A percentile compares a stretch with the other conserved stretches of the same genome.
These are phyloP conservation scores for Bombus pascuorum DNA, from an alignment of 1,140 invertebrate species.

Conservation along the genomic window DNA sequence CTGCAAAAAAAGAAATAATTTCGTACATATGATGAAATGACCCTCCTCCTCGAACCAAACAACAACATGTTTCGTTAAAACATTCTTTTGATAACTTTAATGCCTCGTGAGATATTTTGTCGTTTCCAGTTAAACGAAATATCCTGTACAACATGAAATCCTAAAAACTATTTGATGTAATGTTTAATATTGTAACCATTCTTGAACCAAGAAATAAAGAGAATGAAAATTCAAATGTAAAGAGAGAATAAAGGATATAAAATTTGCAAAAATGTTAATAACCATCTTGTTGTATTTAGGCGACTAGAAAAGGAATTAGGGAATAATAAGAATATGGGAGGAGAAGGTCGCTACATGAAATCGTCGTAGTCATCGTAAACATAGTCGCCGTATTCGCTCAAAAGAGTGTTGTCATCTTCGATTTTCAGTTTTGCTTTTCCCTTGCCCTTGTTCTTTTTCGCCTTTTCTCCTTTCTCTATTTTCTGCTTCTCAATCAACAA, in stretches of 20 bases:
- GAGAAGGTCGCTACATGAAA: conserved; percentile 85
- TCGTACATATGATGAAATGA: too few relatives aligned
- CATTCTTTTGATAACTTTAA: too few relatives aligned
- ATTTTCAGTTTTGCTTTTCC: conserved; percentile 90
- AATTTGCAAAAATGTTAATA: conserved; percentile 64
- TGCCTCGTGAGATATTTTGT: too few relatives aligned
- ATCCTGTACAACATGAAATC: conserved; percentile 13
- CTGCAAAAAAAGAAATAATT: too few relatives aligned
- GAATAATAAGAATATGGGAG: conserved; percentile 60
- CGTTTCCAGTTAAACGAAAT: too few relatives aligned
- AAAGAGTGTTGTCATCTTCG: conserved; percentile 87
- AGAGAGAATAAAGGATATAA: conserved; percentile 51
- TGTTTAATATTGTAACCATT: conserved; percentile 11
- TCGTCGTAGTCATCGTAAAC: conserved; percentile 85
- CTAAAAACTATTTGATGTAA: not conserved
- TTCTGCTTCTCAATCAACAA: conserved; percentile 92
- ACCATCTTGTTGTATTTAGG: conserved; percentile 67
- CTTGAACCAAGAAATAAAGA: conserved; percentile 15
- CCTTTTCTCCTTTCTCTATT: conserved; percentile 88
- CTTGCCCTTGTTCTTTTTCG: conserved; percentile 88
- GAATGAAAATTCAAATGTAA: conserved; percentile 3
- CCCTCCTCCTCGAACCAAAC: too few relatives aligned
- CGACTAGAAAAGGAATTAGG: conserved; percentile 74
- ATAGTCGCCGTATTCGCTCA: conserved; percentile 84
- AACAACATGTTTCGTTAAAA: too few relatives aligned